A percentile compares a stretch with the other conserved stretches of the same genome.
phyloP scores from a whole-genome alignment of 2,888 invertebrate species.

The Hybos culiciformis region DNA sequence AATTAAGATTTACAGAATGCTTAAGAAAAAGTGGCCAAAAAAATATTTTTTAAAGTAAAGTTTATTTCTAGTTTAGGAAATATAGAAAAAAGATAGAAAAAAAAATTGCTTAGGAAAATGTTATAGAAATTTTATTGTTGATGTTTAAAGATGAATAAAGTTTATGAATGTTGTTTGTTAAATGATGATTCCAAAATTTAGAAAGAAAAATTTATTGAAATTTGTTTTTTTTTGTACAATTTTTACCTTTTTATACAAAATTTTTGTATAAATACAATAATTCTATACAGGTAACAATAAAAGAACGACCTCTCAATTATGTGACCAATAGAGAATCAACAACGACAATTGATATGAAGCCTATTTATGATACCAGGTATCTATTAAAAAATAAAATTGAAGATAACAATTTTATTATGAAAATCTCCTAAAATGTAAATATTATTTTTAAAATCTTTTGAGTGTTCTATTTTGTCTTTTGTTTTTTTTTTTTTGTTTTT shows the following conservation, averaged over 20 bases:
- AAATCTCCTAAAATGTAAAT: slow-evolving; percentile 3
- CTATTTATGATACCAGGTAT: slow-evolving; percentile 24
- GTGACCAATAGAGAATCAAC: slow-evolving; percentile 19
- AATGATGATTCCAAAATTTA: background rate
- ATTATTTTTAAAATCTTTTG: background rate
- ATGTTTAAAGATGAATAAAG: background rate
- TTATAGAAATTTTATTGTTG: background rate
- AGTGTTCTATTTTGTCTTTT: slow-evolving; percentile 1
- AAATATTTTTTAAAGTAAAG: too few relatives aligned
- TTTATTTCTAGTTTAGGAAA: background rate
- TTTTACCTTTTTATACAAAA: background rate
- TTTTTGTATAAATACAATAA: background rate
- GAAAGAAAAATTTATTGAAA: background rate
- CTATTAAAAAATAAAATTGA: slow-evolving; percentile 11
- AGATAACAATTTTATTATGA: background rate
- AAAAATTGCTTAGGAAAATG: background rate
- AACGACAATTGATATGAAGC: slow-evolving; percentile 20
- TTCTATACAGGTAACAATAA: background rate
- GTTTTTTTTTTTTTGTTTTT: background rate
- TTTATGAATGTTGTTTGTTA: background rate
- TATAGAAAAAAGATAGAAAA: background rate
- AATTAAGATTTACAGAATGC: too few relatives aligned
- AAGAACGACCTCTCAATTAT: slow-evolving; percentile 24
- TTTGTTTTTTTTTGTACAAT: background rate
- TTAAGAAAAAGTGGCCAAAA: too few relatives aligned